Evolutionary conservation across 2,113 vertebrate genomes (phyloP).

Genomic region (Vicugna pacos): DNA sequence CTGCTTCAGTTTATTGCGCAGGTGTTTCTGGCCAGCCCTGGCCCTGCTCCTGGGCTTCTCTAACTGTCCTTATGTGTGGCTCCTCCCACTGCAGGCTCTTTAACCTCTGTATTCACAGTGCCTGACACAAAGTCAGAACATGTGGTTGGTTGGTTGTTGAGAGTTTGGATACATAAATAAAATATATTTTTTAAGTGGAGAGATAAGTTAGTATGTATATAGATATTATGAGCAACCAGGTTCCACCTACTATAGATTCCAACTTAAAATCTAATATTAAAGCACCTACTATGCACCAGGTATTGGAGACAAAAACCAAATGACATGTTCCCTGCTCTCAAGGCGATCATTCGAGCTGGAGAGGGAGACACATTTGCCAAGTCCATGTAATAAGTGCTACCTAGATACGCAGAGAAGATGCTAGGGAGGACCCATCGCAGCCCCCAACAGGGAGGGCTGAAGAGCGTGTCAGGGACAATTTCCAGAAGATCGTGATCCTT

Average conservation of each 20-base stretch:
- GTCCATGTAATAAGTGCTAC: neutral
- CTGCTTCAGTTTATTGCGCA: neutral
- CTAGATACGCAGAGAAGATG: neutral
- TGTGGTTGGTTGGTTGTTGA: neutral
- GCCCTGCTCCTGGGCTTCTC: neutral
- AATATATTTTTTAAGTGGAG: neutral
- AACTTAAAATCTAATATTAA: conserved; percentile 11
- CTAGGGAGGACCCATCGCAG: neutral
- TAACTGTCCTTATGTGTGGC: neutral
- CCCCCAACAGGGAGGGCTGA: neutral
- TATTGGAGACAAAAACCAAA: neutral
- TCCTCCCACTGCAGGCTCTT: neutral
- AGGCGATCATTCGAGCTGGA: neutral
- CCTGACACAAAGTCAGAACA: neutral
- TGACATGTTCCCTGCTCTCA: neutral
- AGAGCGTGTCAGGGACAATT: neutral
- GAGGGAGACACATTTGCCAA: neutral
- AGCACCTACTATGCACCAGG: neutral
- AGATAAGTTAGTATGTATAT: neutral
- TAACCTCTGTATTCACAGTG: conserved; percentile 13
- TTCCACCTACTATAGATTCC: neutral
- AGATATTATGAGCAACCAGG: neutral
- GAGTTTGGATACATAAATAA: neutral
- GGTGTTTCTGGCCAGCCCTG: neutral
- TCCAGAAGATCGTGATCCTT: neutral